Base-by-base conservation (phyloP, 2,888 invertebrate species). In the Cerceris ruficornis region DNA sequence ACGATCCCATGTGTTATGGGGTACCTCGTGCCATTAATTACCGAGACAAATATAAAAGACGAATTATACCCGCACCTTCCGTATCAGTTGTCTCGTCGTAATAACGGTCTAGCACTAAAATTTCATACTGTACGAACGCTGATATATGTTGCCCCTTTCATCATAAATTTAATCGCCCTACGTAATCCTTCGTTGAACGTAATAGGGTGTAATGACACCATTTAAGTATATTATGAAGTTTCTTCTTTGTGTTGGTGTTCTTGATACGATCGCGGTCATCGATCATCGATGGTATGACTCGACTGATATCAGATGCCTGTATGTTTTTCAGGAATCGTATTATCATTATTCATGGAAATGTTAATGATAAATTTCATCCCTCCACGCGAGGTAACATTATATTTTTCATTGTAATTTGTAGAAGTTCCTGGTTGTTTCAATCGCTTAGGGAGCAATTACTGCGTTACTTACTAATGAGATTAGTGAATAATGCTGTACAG, bases 21-120 rank as follows among this genome's bases (percentile, higher is more conserved):
- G 60, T 60, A 71, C 14, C 71, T 69, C 52, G 64, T 28, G 72
- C 70, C 67, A 80, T 80, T 82, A 81, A 83, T 83, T 83, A 82
- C 77, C 74, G 72, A 75, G 75, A 82, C 82, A 77, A 82, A 82
- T 65, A 73, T 73, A 72, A 73, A 74, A 57, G 49, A 74, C 77
- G 76, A 82, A 69, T 80, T 82, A 82, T 80, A 74, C 58, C 60
- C 66, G 55, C 69, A 61, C 73, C 69, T 60, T 71, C 58, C 60
- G 73, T 28, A 52, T 59, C 64, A 57, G 49, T n/a, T 43, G 67
- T 62, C 74, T 80, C 74, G 70, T 77, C 77, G 74, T 80, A 58
- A 80, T 82, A 67, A 67, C 59, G 57, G 67, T 69, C 57, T 55
- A 50, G 52, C 60, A 61, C 65, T 69, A 79, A 60, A 69, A 80